phyloP scores from a whole-genome alignment of 2,888 invertebrate species.

The Subacronicta megacephala region DNA sequence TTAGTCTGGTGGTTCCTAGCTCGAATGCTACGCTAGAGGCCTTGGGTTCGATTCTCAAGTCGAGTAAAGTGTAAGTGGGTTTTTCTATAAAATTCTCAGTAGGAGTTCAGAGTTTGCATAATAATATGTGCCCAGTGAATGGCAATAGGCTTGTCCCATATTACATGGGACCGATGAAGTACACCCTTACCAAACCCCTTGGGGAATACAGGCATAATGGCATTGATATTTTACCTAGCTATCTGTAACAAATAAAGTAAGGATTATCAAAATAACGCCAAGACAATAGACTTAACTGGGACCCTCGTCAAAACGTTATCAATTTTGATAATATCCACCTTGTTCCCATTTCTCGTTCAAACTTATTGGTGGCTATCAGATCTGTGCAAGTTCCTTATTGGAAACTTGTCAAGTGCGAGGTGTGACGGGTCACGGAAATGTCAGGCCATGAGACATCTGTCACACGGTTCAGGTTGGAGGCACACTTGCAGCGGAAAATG shows the following conservation, averaged over 20 bases:
- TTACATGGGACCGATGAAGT: no score
- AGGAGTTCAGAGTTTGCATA: no score
- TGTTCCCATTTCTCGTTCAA: conserved; percentile 40
- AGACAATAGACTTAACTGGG: conserved; percentile 14
- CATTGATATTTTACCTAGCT: no score
- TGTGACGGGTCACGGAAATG: conserved; percentile 67
- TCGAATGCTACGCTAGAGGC: no score
- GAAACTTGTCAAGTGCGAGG: conserved; percentile 66
- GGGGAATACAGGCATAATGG: no score
- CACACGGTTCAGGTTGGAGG: conserved; percentile 39
- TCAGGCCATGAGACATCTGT: conserved; percentile 64
- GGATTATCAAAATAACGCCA: conserved; percentile 18
- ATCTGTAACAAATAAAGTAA: conserved; percentile 1
- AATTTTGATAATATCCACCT: conserved; percentile 51
- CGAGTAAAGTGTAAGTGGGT: no score
- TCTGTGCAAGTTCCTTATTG: conserved; percentile 59
- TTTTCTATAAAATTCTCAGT: no score
- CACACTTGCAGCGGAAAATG: conserved; percentile 32
- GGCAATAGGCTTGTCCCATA: no score
- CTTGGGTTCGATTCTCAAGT: no score
- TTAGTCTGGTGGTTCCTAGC: no score
- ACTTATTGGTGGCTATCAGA: conserved; percentile 58
- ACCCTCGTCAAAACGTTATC: conserved; percentile 46
- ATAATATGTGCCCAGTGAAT: no score
- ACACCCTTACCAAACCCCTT: no score